Percentiles rank a stretch among this genome's conserved stretches.
phyloP scores from a whole-genome alignment of 2,113 vertebrate genomes.

The Ageneiosus marmoratus region DNA sequence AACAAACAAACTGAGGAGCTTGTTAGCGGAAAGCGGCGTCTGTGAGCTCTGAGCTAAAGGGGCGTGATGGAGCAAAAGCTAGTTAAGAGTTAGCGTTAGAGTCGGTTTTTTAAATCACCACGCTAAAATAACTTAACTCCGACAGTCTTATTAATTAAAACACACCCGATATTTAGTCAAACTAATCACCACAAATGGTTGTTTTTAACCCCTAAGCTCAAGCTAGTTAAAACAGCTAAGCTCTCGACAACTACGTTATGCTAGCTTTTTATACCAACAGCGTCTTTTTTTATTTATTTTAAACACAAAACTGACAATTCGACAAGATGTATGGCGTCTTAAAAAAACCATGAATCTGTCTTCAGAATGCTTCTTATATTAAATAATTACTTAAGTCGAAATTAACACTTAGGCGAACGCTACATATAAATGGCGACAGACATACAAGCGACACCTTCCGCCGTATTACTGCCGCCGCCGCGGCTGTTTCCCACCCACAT shows the following conservation, averaged over 20 bases:
- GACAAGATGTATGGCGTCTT: background rate
- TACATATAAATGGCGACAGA: slow-evolving; percentile 38
- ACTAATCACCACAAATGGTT: background rate
- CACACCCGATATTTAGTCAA: background rate
- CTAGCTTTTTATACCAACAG: slow-evolving; percentile 1
- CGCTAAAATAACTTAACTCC: background rate
- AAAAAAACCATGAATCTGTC: background rate
- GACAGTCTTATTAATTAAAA: background rate
- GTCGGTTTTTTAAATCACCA: background rate
- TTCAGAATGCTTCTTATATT: background rate
- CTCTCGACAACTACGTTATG: background rate
- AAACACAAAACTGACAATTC: slow-evolving; percentile 4
- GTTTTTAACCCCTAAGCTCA: background rate
- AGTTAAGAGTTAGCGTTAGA: slow-evolving; percentile 1
- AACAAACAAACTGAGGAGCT: background rate
- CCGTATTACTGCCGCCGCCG: background rate
- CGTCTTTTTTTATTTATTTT: background rate
- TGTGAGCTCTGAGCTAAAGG: background rate
- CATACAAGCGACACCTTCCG: slow-evolving; percentile 12
- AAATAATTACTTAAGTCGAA: background rate
- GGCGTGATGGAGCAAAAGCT: slow-evolving; percentile 1
- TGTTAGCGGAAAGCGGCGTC: background rate
- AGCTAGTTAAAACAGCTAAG: slow-evolving; percentile 4
- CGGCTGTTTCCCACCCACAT: background rate
- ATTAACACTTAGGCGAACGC: background rate